A percentile compares a stretch with the other conserved stretches of the same genome.
Evolutionary conservation across 1,140 invertebrate species (phyloP).

Genomic region (Agrilus planipennis): DNA sequence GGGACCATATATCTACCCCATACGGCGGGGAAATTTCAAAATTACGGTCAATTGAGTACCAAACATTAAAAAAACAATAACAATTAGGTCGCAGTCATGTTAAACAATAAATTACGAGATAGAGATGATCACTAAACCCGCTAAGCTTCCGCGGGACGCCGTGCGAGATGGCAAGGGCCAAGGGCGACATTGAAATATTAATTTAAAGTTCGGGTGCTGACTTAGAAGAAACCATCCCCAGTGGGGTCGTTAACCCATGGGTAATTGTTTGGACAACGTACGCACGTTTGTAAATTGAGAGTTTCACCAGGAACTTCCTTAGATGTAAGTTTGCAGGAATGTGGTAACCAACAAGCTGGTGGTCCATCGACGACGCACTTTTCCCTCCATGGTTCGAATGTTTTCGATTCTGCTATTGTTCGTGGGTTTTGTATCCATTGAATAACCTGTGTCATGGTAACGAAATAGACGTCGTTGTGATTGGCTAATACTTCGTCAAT

Average conservation of each 20-base stretch:
- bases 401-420: slow-evolving; percentile 72
- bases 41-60: no score
- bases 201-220: no score
- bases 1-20: no score
- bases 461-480: slow-evolving; percentile 90
- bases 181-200: no score
- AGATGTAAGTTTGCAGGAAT: slow-evolving; percentile 79
- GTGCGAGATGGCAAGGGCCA: no score
- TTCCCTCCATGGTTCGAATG: slow-evolving; percentile 89
- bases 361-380: slow-evolving; percentile 73
- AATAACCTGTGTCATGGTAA: slow-evolving; percentile 94
- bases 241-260: slow-evolving; percentile 89
- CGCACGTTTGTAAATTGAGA: slow-evolving; percentile 84
- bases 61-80: no score
- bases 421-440: slow-evolving; percentile 93
- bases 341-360: slow-evolving; percentile 75
- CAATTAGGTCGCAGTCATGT: no score
- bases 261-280: slow-evolving; percentile 87
- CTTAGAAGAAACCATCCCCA: slow-evolving; percentile 81
- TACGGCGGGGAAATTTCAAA: no score
- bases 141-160: no score
- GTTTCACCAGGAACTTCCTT: slow-evolving; percentile 89
- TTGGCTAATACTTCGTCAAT: slow-evolving; percentile 81
- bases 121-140: no score
- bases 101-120: no score